Conservation (phyloP, 2,888 invertebrate genomes). For the Rhingia campestris region DNA sequence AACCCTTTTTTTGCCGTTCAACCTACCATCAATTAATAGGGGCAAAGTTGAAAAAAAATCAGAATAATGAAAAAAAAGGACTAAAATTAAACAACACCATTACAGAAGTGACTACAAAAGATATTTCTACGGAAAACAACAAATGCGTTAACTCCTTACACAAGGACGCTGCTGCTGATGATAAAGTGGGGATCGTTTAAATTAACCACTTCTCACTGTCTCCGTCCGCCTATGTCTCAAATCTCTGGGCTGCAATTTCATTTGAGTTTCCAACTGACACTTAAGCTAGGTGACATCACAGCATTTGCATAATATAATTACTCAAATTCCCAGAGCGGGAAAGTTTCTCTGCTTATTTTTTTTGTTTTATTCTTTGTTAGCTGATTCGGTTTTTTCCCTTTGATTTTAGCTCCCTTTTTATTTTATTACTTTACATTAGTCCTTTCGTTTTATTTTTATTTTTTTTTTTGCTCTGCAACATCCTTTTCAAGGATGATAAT, state of each 20-base stretch:
- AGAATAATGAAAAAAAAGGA: conserved; percentile 10
- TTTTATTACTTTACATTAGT: conserved; percentile 27
- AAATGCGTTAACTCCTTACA: conserved; percentile 1
- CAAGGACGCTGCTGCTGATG: background rate
- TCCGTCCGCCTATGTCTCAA: background rate
- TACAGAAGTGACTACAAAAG: conserved; percentile 34
- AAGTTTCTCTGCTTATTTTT: conserved; percentile 4
- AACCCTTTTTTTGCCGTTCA: conserved; percentile 28
- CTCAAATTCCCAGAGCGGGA: conserved; percentile 51
- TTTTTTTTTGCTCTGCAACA: conserved; percentile 32
- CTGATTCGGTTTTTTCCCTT: conserved; percentile 25
- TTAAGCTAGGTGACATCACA: conserved; percentile 53
- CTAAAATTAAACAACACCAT: conserved; percentile 23
- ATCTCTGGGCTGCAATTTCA: conserved; percentile 51
- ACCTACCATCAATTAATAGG: conserved; percentile 43
- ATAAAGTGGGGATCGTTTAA: conserved; percentile 19
- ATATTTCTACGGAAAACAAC: conserved; percentile 30
- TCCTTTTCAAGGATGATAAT: conserved; percentile 24
- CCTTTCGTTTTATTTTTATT: conserved; percentile 2
- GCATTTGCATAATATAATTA: conserved; percentile 63
- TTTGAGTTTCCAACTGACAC: conserved; percentile 42
- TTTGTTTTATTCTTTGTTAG: conserved; percentile 1
- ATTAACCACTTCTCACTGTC: conserved; percentile 1
- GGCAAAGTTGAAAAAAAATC: conserved; percentile 3
- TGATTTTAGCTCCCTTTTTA: conserved; percentile 18